These are phyloP conservation scores for Phthorimaea operculella DNA, from an alignment of 1,140 invertebrate genomes.

Conservation along the genomic window DNA sequence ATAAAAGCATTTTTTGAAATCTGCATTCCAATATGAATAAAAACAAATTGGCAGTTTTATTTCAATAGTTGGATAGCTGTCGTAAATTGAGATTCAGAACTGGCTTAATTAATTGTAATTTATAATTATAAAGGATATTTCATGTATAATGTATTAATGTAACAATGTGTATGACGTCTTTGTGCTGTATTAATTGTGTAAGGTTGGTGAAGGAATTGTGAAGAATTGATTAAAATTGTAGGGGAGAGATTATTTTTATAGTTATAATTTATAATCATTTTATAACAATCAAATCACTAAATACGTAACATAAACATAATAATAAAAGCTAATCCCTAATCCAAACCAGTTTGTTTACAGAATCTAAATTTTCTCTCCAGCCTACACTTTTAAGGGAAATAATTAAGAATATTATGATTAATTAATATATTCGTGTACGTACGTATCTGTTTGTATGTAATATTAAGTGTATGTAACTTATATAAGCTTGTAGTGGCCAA, in stretches of 20 bases:
- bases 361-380: not conserved
- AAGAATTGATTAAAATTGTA: not conserved
- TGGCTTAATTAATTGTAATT: too few relatives aligned
- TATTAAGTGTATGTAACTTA: not conserved
- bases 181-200: too few relatives aligned
- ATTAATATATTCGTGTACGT: slow-evolving; percentile 1
- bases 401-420: not conserved
- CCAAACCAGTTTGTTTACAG: not conserved
- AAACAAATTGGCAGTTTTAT: too few relatives aligned
- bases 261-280: too few relatives aligned
- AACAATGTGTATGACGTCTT: too few relatives aligned
- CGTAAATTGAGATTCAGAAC: too few relatives aligned
- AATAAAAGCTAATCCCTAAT: not conserved
- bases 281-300: not conserved
- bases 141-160: too few relatives aligned
- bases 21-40: too few relatives aligned
- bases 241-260: too few relatives aligned
- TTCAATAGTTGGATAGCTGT: too few relatives aligned
- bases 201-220: slow-evolving; percentile 1
- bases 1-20: too few relatives aligned
- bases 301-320: not conserved
- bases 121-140: too few relatives aligned
- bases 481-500: not conserved
- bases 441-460: not conserved
- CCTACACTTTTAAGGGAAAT: not conserved